Base-by-base conservation (phyloP, 2,797 vertebrate genomes). In the Acomys russatus region DNA sequence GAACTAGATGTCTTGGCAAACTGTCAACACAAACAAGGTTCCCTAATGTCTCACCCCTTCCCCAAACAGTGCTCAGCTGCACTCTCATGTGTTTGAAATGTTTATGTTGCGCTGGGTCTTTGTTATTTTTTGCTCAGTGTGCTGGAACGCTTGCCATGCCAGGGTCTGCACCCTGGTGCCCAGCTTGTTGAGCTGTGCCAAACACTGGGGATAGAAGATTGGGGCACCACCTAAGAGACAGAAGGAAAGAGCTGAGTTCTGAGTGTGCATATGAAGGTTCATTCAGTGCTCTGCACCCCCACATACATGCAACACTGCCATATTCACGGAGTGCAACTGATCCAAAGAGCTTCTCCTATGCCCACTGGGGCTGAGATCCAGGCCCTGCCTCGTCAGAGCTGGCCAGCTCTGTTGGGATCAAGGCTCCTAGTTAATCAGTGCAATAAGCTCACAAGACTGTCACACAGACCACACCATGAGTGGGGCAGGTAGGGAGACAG, bases 11-110 rank as follows among this genome's bases (percentile, higher is more conserved):
- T 96, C 83, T 94, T 98, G 98, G 98, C 98, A 98, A 94, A 84
- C 88, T 94, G 95, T 98, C 98, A 98, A 98, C 90, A 97, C 97
- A 98, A 98, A 98, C 97, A 98, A 98, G 92, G 85, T 94, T 97
- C 90, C 93, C 96, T 94, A 92, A 96, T n/a, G 23, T 96, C 98
- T 97, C 92, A 96, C 94, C 93, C 96, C 96, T 82, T 91, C 92
- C 89, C 95, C 89, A 7, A 49, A 88, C 79, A 76, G 93, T 92
- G 97, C 97, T 97, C 98, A 97, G 97, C 97, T 97, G 96, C 93
- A 97, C 97, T 98, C 97, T 86, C 97, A 95, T 96, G 96, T 92
- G 91, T 97, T 98, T 96, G 91, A 96, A 98, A 96, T 98, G 98
- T 98, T 98, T 98, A 98, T 44, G 93, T 96, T 97, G 96, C 97